Percentiles rank a stretch among this genome's conserved stretches.
Evolutionary conservation across 2,888 invertebrate genomes (phyloP).

Genomic region (Acronicta leporina): DNA sequence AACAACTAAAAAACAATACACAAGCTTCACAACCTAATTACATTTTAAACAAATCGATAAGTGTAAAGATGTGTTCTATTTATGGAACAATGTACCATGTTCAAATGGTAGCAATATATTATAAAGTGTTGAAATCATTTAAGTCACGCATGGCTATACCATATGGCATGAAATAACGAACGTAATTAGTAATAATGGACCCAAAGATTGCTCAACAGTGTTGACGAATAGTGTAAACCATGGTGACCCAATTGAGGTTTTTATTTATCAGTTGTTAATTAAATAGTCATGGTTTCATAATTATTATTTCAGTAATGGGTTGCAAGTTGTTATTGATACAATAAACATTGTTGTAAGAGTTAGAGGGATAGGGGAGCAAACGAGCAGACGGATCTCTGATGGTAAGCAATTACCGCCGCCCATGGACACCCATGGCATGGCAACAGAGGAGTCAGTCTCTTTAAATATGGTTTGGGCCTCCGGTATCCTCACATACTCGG

Average conservation of each 20-base stretch:
- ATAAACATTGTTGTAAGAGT: no score
- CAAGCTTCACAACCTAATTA: background rate
- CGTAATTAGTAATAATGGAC: conserved; percentile 48
- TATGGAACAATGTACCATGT: conserved; percentile 13
- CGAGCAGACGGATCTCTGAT: no score
- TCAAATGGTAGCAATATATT: conserved; percentile 12
- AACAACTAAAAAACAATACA: background rate
- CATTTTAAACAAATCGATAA: conserved; percentile 4
- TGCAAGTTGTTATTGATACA: no score
- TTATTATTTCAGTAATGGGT: background rate
- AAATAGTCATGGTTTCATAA: conserved; percentile 1
- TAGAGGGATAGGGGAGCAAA: no score
- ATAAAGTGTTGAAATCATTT: conserved; percentile 36
- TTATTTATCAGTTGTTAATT: conserved; percentile 26
- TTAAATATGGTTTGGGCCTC: no score
- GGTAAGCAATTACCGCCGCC: no score
- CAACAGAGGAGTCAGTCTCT: no score
- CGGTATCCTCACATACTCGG: no score
- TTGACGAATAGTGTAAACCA: conserved; percentile 38
- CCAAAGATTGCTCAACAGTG: conserved; percentile 44
- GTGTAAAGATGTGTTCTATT: conserved; percentile 10
- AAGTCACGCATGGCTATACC: conserved; percentile 43
- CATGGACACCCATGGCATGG: no score
- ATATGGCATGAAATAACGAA: conserved; percentile 47
- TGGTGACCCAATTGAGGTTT: conserved; percentile 43